Percentiles rank a stretch among this genome's conserved stretches.
phyloP scores from a whole-genome alignment of 2,113 vertebrate species.

The Amia ocellicauda region DNA sequence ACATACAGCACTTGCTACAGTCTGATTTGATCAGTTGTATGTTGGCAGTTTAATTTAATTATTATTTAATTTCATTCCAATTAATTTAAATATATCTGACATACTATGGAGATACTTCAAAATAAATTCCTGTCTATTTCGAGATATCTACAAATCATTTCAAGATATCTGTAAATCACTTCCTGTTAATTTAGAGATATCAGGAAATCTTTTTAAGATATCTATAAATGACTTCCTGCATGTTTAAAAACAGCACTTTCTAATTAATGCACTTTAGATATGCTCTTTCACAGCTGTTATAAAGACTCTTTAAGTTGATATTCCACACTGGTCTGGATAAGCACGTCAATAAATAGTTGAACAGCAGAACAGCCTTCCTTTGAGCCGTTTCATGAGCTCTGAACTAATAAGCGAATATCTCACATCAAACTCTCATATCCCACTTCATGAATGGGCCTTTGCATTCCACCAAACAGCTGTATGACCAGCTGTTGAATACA shows the following conservation, averaged over 20 bases:
- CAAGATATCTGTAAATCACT: too few relatives aligned
- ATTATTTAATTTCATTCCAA: too few relatives aligned
- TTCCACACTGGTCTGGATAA: background rate
- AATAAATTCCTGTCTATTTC: too few relatives aligned
- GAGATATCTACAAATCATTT: too few relatives aligned
- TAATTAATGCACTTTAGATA: conserved; percentile 3
- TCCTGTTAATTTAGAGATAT: too few relatives aligned
- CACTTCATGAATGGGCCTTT: background rate
- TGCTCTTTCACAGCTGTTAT: background rate
- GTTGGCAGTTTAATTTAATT: too few relatives aligned
- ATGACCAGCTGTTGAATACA: conserved; percentile 21
- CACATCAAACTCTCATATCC: background rate
- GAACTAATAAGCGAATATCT: background rate
- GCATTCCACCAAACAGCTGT: conserved; percentile 10
- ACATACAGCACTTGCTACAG: background rate
- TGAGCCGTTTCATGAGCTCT: background rate
- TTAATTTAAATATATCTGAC: too few relatives aligned
- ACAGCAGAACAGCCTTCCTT: background rate
- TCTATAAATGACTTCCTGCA: too few relatives aligned
- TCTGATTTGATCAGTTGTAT: background rate
- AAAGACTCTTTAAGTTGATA: background rate
- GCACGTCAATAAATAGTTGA: background rate
- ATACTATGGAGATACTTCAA: too few relatives aligned
- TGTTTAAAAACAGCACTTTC: too few relatives aligned
- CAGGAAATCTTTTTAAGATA: too few relatives aligned